Evolutionary conservation across 2,797 vertebrate genomes (phyloP).

Genomic region (Rhinichthys osculus): DNA sequence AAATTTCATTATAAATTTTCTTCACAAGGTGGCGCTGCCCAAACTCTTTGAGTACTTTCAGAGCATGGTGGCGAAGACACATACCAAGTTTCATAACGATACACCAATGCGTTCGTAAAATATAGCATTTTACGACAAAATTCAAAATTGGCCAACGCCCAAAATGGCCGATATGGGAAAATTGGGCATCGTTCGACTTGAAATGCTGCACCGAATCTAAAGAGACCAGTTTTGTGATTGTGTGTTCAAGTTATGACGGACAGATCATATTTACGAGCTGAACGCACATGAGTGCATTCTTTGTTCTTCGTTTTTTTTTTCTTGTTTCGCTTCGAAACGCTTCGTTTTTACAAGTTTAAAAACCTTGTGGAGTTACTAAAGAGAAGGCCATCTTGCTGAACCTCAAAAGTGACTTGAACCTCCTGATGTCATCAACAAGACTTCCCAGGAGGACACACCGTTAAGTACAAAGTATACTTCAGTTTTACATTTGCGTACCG

Average conservation of each 20-base stretch:
- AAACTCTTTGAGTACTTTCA: not conserved
- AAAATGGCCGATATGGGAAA: too few species aligned
- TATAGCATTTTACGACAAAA: not conserved
- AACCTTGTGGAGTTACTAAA: not conserved
- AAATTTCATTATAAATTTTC: not conserved
- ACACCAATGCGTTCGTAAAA: not conserved
- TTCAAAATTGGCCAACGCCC: too few species aligned
- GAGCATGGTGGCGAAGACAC: not conserved
- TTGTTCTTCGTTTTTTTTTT: not conserved
- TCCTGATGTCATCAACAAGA: not conserved
- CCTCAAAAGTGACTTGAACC: not conserved
- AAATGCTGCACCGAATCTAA: too few species aligned
- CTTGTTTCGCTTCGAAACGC: too few species aligned
- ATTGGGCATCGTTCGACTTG: too few species aligned
- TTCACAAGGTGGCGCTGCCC: too few species aligned
- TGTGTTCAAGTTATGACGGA: not conserved
- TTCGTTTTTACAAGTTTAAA: not conserved
- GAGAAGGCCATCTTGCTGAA: not conserved
- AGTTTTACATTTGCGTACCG: not conserved
- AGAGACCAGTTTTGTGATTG: too few species aligned
- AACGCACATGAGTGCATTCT: not conserved
- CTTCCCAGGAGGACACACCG: not conserved
- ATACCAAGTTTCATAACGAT: not conserved
- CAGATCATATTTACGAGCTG: not conserved
- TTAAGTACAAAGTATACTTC: not conserved